phyloP scores from a whole-genome alignment of 2,888 invertebrate genomes.

The Pseudoips prasinana region DNA sequence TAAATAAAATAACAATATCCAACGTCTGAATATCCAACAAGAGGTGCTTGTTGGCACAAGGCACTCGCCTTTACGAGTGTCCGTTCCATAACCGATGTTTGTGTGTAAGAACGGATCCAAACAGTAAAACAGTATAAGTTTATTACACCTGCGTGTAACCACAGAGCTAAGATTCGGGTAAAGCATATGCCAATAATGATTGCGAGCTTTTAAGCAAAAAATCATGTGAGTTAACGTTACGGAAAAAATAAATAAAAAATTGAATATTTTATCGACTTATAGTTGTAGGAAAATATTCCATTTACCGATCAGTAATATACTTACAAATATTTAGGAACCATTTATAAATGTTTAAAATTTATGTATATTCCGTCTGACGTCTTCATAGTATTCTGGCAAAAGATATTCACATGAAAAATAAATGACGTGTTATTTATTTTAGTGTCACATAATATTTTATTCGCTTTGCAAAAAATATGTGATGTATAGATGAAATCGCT shows the following conservation, averaged over 20 bases:
- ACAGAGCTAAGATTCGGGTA: not conserved
- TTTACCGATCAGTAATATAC: conserved; percentile 10
- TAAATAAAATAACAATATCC: conserved; percentile 22
- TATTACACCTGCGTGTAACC: conserved; percentile 6
- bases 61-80: conserved; percentile 41
- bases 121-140: conserved; percentile 6
- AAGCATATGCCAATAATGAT: not conserved
- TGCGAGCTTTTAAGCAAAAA: not conserved
- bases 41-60: conserved; percentile 43
- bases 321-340: conserved; percentile 1
- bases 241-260: too few species aligned
- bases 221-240: too few species aligned
- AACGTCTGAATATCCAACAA: too few species aligned
- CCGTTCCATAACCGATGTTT: conserved; percentile 29
- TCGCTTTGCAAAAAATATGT: conserved; percentile 27
- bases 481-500: conserved; percentile 24
- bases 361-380: conserved; percentile 29
- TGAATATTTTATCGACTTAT: too few species aligned
- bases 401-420: conserved; percentile 17
- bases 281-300: too few species aligned
- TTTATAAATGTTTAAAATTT: conserved; percentile 8
- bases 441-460: conserved; percentile 21
- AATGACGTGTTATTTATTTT: conserved; percentile 22
- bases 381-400: conserved; percentile 19
- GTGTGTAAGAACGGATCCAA: conserved; percentile 16